These are phyloP conservation scores for Montipora foliosa DNA, from an alignment of 64 coral and sea anemone genomes.

Conservation along the genomic window DNA sequence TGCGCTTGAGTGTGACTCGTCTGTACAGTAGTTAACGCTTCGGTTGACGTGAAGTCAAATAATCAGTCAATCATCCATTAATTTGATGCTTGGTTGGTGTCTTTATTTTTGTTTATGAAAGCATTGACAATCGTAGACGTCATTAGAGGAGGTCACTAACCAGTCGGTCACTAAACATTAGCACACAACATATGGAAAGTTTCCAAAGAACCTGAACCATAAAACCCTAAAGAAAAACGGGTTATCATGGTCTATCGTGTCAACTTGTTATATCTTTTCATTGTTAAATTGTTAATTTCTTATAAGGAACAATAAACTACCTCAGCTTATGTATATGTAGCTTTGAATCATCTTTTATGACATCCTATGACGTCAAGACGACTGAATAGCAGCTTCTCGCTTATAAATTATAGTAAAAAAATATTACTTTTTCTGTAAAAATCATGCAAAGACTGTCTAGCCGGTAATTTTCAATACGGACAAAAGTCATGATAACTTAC, in stretches of 20 bases:
- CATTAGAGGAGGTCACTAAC: not conserved
- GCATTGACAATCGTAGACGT: not conserved
- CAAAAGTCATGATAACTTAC: no score
- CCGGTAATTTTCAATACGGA: no score
- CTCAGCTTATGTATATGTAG: slow-evolving; percentile 1
- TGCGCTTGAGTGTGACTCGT: not conserved
- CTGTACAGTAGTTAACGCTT: not conserved
- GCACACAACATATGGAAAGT: no score
- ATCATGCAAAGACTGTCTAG: not conserved
- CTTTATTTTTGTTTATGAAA: not conserved
- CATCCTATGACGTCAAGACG: slow-evolving; percentile 36
- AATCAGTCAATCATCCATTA: slow-evolving; percentile 23
- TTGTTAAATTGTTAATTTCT: not conserved
- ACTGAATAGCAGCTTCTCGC: not conserved
- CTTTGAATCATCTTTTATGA: slow-evolving; percentile 19
- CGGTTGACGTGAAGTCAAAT: slow-evolving; percentile 3
- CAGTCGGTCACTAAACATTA: no score
- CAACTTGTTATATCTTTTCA: not conserved
- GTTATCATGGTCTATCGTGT: not conserved
- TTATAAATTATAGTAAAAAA: slow-evolving; percentile 66
- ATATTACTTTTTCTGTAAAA: slow-evolving; percentile 27
- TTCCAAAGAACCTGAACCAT: no score
- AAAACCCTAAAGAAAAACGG: not conserved
- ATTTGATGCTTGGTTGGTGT: not conserved
- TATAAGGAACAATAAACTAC: not conserved